Evolutionary conservation across 2,797 vertebrate genomes (phyloP).

Genomic region (Pantherophis alleghaniensis): DNA sequence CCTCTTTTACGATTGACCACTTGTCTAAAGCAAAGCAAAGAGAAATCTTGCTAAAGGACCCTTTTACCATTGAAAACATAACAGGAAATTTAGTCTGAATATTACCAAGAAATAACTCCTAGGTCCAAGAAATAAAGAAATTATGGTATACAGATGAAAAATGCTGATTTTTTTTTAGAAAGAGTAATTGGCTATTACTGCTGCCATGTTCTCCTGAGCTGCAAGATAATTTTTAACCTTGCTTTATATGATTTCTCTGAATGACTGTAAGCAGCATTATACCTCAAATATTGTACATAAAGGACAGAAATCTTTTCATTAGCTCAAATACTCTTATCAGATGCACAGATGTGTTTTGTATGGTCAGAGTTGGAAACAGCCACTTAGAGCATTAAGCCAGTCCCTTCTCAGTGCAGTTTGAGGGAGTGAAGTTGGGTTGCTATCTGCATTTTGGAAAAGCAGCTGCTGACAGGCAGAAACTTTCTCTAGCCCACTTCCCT

Average conservation of each 20-base stretch:
- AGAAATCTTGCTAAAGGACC: slow-evolving; percentile 44
- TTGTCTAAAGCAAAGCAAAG: slow-evolving; percentile 3
- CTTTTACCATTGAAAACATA: slow-evolving; percentile 50
- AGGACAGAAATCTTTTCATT: background rate
- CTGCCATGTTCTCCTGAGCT: background rate
- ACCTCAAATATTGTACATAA: background rate
- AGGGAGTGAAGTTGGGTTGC: background rate
- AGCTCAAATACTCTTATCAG: background rate
- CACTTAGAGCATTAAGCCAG: background rate
- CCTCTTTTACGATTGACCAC: background rate
- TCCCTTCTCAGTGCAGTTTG: background rate
- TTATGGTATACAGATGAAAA: slow-evolving; percentile 39
- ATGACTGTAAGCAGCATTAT: background rate
- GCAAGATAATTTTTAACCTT: background rate
- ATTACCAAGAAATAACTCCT: slow-evolving; percentile 81
- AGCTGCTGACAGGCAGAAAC: background rate
- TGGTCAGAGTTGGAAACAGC: background rate
- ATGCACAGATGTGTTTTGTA: background rate
- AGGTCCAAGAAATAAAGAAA: slow-evolving; percentile 59
- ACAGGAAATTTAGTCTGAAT: slow-evolving; percentile 77
- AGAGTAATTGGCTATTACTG: background rate
- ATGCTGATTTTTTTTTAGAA: background rate
- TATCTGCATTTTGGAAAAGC: background rate
- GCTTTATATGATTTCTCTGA: background rate
- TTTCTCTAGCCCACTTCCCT: background rate